Evolutionary conservation across 2,113 vertebrate genomes (phyloP).

Genomic region (Xiphorhynchus elegans): DNA sequence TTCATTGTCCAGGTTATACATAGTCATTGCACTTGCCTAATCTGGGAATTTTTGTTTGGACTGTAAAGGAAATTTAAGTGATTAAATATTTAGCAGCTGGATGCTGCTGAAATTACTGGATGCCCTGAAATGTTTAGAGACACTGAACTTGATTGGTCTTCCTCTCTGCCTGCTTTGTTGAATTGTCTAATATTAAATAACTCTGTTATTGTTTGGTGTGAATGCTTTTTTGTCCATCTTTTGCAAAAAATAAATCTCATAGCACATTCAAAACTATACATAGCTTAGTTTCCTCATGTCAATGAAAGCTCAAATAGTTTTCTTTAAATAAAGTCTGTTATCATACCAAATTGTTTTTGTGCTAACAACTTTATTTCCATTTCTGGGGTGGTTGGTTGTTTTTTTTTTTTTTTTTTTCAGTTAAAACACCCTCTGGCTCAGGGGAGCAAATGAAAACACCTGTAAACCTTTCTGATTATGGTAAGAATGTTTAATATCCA

Average conservation of each 20-base stretch:
- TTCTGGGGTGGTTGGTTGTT: neutral
- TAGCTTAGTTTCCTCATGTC: neutral
- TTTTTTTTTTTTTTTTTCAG: neutral
- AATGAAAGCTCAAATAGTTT: neutral
- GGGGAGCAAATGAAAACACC: neutral
- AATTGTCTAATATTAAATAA: neutral
- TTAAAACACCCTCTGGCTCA: neutral
- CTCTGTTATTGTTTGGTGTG: neutral
- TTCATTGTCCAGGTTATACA: neutral
- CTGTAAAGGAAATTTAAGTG: neutral
- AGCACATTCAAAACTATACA: neutral
- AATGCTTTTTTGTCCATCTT: neutral
- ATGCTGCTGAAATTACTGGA: neutral
- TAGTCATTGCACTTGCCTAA: neutral
- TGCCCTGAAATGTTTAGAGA: neutral
- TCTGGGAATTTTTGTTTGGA: neutral
- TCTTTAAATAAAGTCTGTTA: neutral
- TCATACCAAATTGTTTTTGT: neutral
- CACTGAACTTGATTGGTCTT: neutral
- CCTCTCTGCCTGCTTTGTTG: neutral
- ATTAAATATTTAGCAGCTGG: neutral
- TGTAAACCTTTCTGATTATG: neutral
- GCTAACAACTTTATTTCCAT: neutral
- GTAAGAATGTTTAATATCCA: neutral
- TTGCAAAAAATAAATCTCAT: neutral